Conservation (phyloP, 2,797 vertebrate genomes). For the Strix occidentalis region DNA sequence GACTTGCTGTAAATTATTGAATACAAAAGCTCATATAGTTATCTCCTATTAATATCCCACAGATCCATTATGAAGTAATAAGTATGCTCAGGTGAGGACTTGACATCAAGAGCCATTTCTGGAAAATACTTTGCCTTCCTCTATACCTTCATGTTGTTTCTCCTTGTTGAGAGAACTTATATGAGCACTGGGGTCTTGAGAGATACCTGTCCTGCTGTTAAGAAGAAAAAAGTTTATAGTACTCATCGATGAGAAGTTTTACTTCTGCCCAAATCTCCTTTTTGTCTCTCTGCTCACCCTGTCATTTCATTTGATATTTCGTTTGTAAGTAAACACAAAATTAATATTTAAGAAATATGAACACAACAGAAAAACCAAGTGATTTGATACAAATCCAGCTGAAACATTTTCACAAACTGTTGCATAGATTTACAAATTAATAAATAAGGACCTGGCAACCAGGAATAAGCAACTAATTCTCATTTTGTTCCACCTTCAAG, state of each 20-base stretch:
- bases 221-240: neutral
- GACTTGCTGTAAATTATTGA: neutral
- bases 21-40: neutral
- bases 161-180: neutral
- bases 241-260: neutral
- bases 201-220: neutral
- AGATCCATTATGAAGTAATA: neutral
- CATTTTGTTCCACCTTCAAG: neutral
- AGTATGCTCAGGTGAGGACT: neutral
- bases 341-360: neutral
- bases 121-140: neutral
- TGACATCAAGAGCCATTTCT: neutral
- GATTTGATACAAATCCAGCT: neutral
- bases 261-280: neutral
- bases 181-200: neutral
- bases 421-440: neutral
- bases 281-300: neutral
- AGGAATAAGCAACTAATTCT: neutral
- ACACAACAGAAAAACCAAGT: neutral
- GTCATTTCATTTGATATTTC: neutral
- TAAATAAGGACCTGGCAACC: neutral
- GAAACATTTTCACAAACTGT: neutral
- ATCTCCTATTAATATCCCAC: neutral
- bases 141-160: neutral
- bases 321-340: neutral